Evolutionary conservation across 1,140 invertebrate genomes (phyloP), one percentile per base, ranked within the genome.

Genomic region (Drosophila sp.): DNA sequence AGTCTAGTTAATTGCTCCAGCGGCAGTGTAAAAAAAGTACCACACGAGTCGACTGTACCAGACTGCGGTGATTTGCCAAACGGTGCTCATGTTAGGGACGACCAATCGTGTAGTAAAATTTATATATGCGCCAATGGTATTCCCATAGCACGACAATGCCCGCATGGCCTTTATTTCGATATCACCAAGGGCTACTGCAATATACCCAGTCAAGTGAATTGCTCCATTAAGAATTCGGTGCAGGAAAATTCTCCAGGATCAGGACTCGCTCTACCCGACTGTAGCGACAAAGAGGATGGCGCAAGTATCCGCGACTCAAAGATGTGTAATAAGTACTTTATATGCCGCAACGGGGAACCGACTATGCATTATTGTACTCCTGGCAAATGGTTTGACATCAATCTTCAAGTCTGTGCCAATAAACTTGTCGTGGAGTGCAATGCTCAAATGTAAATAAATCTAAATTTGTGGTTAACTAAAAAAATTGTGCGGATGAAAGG

Each of bases 71-170:
- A 23, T 0, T 7, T 23, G 5, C 29, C 29, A 32, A 82, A 82
- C 63, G 83, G 83, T 0, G 69, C 33, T 1, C 70, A 79, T 57
- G 3, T 86, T 1, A 55, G 61, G 11, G 69, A 81, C 60, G 50
- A 72, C 0, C 41, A n/a, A 0, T 86, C 82, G 1, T 86, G 82
- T 30, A 73, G 64, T 44, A 86, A 60, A 7, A 86, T 86, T 44
- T 86, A 70, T 55, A 62, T 82, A 1, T 86, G 82, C 11, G 69
- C 66, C 25, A 73, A 79, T 56, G 83, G 82, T 1, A 50, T 27
- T 3, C 32, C 83, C 4, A 57, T 86, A 40, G 2, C 50, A 1
- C 58, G 75, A 7, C 32, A 86, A 56, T 86, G 83, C 55, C 83
- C 83, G 0, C 47, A 33, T 17, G 79, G 83, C 8, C 72, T 86